A percentile compares a stretch with the other conserved stretches of the same genome.
Conservation (phyloP, 2,797 vertebrate species). For the Echiichthys vipera region DNA sequence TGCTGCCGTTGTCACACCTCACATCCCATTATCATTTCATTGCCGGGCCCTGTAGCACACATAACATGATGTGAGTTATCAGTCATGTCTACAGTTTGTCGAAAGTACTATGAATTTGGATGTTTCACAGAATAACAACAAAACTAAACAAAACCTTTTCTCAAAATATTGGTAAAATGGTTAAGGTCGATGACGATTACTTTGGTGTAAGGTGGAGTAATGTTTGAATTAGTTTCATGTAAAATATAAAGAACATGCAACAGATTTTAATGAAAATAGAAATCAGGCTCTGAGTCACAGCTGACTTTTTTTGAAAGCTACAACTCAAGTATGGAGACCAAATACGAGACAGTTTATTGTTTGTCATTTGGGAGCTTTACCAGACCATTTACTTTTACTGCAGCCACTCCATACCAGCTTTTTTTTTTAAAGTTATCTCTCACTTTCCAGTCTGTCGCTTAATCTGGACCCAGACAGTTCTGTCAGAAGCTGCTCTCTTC, state of each 20-base stretch:
- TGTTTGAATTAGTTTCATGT: not conserved
- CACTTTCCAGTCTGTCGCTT: slow-evolving; percentile 31
- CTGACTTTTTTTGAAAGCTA: not conserved
- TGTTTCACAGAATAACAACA: not conserved
- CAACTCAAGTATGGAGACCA: not conserved
- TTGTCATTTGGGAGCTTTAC: slow-evolving; percentile 47
- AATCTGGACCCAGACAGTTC: too few species aligned
- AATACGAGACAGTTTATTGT: slow-evolving; percentile 32
- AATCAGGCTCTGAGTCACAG: not conserved
- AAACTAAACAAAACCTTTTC: not conserved
- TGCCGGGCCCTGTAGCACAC: not conserved
- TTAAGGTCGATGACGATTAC: not conserved
- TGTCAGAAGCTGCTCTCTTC: slow-evolving; percentile 14
- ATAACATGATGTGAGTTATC: not conserved
- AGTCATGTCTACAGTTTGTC: not conserved
- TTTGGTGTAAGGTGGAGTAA: not conserved
- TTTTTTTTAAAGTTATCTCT: not conserved
- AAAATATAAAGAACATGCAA: not conserved
- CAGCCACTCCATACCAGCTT: slow-evolving; percentile 9
- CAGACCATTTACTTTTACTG: slow-evolving; percentile 65
- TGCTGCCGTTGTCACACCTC: too few species aligned
- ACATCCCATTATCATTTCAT: too few species aligned
- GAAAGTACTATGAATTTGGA: not conserved
- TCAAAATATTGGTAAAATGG: not conserved
- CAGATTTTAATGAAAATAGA: not conserved